Conservation (phyloP, 1,140 invertebrate genomes). For the Drosophila obscura region DNA sequence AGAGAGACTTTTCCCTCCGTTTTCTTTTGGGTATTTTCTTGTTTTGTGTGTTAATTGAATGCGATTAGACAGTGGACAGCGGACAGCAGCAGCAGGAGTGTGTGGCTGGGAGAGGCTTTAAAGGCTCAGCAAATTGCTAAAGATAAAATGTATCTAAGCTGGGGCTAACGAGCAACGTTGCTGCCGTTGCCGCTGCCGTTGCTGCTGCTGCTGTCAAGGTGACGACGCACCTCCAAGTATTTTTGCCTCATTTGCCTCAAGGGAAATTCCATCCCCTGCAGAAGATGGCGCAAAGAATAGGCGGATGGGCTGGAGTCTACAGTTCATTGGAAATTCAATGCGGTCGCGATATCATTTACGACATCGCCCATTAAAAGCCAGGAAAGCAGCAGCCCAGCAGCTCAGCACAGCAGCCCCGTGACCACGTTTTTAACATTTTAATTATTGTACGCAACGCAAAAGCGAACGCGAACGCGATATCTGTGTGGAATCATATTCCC, state of each 20-base stretch:
- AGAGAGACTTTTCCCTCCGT: constrained; percentile 5
- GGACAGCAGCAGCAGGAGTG: constrained; percentile 6
- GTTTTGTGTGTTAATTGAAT: constrained; percentile 73
- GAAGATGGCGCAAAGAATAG: not conserved
- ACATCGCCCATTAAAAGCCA: constrained; percentile 54
- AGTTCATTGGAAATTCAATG: constrained; percentile 69
- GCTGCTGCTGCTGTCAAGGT: constrained; percentile 40
- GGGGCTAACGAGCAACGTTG: constrained; percentile 34
- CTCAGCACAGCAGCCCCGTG: constrained; percentile 27
- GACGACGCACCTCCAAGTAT: constrained; percentile 15
- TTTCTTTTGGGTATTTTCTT: constrained; percentile 37
- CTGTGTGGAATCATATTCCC: constrained; percentile 37
- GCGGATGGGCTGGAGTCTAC: constrained; percentile 7
- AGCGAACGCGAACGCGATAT: constrained; percentile 34
- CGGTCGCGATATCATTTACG: constrained; percentile 59
- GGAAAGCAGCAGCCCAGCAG: constrained; percentile 7
- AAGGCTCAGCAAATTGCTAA: constrained; percentile 31
- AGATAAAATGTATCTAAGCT: constrained; percentile 50
- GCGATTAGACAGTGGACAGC: constrained; percentile 52
- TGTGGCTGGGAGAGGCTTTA: constrained; percentile 1
- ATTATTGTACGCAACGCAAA: constrained; percentile 41
- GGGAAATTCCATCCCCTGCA: not conserved
- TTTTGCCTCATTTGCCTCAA: constrained; percentile 8
- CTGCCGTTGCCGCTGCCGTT: not conserved
- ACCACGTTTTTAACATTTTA: constrained; percentile 60